Percentiles rank a stretch among this genome's conserved stretches.
phyloP scores from a whole-genome alignment of 2,888 invertebrate species.

The Pseudococcus longispinus region DNA sequence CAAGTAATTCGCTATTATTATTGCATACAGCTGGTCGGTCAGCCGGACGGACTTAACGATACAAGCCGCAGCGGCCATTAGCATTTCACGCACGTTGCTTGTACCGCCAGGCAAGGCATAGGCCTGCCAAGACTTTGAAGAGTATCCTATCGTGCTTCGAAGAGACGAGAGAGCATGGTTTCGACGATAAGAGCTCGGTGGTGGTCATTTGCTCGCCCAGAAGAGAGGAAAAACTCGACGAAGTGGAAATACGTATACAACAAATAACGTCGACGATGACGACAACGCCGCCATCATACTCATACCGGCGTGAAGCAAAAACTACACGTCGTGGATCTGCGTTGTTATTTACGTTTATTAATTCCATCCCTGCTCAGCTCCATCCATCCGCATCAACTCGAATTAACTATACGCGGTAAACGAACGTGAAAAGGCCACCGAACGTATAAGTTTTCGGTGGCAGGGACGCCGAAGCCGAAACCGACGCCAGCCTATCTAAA shows the following conservation, averaged over 20 bases:
- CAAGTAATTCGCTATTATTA: neutral
- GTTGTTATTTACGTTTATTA: neutral
- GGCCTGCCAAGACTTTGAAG: neutral
- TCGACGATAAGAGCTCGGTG: neutral
- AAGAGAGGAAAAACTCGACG: neutral
- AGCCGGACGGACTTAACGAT: neutral
- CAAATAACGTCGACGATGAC: neutral
- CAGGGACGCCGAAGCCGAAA: too few species aligned
- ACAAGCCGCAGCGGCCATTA: neutral
- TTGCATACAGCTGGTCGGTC: neutral
- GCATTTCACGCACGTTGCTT: slow-evolving; percentile 11
- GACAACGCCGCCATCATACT: too few species aligned
- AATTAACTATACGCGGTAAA: too few species aligned
- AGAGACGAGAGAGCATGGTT: neutral
- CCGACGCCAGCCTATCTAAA: too few species aligned
- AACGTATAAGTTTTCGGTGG: too few species aligned
- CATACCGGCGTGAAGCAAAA: neutral
- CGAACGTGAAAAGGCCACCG: too few species aligned
- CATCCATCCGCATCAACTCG: neutral
- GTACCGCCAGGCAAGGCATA: neutral
- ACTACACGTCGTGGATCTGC: neutral
- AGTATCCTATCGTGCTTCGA: neutral
- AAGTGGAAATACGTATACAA: neutral
- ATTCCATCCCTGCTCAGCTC: neutral
- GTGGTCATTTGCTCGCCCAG: neutral